Evolutionary conservation across 2,888 invertebrate genomes (phyloP).

Genomic region (Noctua pronuba): DNA sequence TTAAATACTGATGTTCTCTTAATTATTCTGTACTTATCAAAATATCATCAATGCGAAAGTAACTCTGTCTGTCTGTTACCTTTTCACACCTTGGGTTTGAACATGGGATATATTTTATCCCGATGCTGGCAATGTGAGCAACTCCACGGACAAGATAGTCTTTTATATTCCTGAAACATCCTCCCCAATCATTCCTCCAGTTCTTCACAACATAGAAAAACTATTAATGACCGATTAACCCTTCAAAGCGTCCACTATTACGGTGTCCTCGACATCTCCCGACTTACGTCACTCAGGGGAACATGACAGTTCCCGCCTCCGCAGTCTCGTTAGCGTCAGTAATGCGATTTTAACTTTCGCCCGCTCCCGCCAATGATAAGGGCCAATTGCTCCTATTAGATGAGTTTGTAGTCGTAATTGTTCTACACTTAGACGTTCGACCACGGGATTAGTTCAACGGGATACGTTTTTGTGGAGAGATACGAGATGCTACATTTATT

Average conservation of each 20-base stretch:
- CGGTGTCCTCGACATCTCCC: constrained; percentile 44
- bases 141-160: neutral
- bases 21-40: neutral
- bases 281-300: constrained; percentile 46
- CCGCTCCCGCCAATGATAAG: constrained; percentile 76
- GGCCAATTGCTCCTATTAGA: constrained; percentile 77
- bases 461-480: constrained; percentile 49
- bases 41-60: neutral
- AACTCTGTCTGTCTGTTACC: neutral
- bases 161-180: neutral
- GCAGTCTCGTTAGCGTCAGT: constrained; percentile 80
- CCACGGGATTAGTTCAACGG: constrained; percentile 62
- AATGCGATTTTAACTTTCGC: constrained; percentile 80
- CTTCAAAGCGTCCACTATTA: neutral
- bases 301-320: constrained; percentile 71
- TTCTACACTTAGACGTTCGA: constrained; percentile 67
- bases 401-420: constrained; percentile 76
- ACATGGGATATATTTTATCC: neutral
- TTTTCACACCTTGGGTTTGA: neutral
- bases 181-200: neutral
- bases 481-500: constrained; percentile 24
- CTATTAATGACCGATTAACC: neutral
- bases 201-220: neutral
- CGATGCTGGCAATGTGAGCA: neutral
- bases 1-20: neutral